A percentile compares a stretch with the other conserved stretches of the same genome.
These are phyloP conservation scores for Phlogophora meticulosa DNA, from an alignment of 2,888 invertebrate genomes.

Conservation along the genomic window DNA sequence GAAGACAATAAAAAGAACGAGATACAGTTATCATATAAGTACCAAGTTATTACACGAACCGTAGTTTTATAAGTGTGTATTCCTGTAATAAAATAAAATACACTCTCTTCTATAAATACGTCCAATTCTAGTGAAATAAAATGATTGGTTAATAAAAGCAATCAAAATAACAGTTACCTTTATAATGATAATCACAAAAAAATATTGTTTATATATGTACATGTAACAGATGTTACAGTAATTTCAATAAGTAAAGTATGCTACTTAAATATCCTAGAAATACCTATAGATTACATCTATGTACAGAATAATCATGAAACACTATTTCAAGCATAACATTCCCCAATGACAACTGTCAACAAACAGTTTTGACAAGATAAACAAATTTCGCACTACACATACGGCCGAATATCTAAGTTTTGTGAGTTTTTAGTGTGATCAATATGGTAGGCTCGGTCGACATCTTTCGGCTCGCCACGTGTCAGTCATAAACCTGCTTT, in stretches of 20 bases:
- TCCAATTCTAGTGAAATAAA: slow-evolving; percentile 9
- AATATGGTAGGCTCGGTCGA: slow-evolving; percentile 74
- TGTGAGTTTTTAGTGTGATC: slow-evolving; percentile 71
- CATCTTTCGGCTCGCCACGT: slow-evolving; percentile 82
- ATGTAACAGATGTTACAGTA: too few relatives aligned
- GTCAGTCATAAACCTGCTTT: slow-evolving; percentile 88
- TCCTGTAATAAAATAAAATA: slow-evolving; percentile 24
- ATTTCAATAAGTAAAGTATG: slow-evolving; percentile 1
- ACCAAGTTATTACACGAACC: slow-evolving; percentile 26
- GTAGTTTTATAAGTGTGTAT: slow-evolving; percentile 28
- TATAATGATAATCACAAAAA: too few relatives aligned
- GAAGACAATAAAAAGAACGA: slow-evolving; percentile 47
- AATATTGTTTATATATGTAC: slow-evolving; percentile 9
- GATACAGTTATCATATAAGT: slow-evolving; percentile 32
- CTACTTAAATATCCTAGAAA: background rate
- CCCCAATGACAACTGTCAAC: background rate
- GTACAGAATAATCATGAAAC: background rate
- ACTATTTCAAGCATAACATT: background rate
- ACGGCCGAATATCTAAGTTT: slow-evolving; percentile 41
- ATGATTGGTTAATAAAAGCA: slow-evolving; percentile 24
- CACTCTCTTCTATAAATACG: slow-evolving; percentile 29
- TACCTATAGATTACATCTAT: background rate
- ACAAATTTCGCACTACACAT: background rate
- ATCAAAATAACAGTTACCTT: slow-evolving; percentile 15
- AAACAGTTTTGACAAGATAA: slow-evolving; percentile 3